phyloP scores from a whole-genome alignment of 2,113 vertebrate genomes.

The Hippocampus barbouri region DNA sequence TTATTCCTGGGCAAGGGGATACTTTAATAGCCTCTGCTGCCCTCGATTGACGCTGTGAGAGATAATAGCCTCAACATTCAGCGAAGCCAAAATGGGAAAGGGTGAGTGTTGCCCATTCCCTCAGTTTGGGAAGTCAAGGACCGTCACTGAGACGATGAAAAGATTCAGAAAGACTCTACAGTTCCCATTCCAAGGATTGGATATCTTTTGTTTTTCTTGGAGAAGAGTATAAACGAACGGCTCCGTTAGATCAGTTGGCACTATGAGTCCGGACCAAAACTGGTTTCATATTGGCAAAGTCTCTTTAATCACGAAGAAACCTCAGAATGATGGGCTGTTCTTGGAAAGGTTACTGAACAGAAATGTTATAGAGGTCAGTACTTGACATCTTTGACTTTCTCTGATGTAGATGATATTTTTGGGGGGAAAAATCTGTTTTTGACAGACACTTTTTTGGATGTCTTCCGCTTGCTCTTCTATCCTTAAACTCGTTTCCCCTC shows the following conservation, averaged over 20 bases:
- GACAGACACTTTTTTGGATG: slow-evolving; percentile 17
- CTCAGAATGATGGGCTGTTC: slow-evolving; percentile 29
- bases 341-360: slow-evolving; percentile 30
- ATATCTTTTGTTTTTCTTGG: slow-evolving; percentile 55
- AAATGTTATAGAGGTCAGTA: slow-evolving; percentile 26
- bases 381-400: slow-evolving; percentile 28
- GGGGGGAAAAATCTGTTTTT: slow-evolving; percentile 46
- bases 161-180: slow-evolving; percentile 15
- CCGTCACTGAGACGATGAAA: slow-evolving; percentile 45
- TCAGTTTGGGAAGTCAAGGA: slow-evolving; percentile 52
- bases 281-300: slow-evolving; percentile 38
- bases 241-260: slow-evolving; percentile 32
- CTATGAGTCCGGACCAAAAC: slow-evolving; percentile 24
- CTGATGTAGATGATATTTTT: slow-evolving; percentile 74
- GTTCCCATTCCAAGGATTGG: slow-evolving; percentile 36
- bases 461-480: slow-evolving; percentile 44
- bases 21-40: slow-evolving; percentile 69
- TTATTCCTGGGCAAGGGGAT: slow-evolving; percentile 74
- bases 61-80: slow-evolving; percentile 70
- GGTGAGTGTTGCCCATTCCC: slow-evolving; percentile 33
- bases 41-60: slow-evolving; percentile 71
- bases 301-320: slow-evolving; percentile 25
- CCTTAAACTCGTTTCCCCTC: not conserved
- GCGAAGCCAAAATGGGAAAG: slow-evolving; percentile 20
- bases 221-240: slow-evolving; percentile 35